Evolutionary conservation across 2,797 vertebrate species (phyloP).

Genomic region (Buceros bicornis): DNA sequence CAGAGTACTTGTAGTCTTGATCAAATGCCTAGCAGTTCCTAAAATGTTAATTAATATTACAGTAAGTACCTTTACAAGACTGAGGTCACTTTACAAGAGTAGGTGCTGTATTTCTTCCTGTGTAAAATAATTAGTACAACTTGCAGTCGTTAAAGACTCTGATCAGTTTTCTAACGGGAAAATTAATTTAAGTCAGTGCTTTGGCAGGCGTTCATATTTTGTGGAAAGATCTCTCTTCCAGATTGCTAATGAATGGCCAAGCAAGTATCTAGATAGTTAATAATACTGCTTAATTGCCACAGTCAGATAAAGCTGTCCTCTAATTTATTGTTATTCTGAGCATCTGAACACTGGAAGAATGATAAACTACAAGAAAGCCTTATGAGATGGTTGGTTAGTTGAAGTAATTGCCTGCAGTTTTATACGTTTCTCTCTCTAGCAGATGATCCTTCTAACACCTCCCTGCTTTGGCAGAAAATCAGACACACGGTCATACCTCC

Average conservation of each 20-base stretch:
- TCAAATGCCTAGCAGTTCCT: not conserved
- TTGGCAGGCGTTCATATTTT: conserved; percentile 66
- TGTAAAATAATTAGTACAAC: conserved; percentile 20
- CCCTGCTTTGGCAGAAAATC: conserved; percentile 26
- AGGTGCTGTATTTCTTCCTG: conserved; percentile 12
- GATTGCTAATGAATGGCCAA: conserved; percentile 66
- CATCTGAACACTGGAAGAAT: conserved; percentile 58
- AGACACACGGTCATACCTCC: not conserved
- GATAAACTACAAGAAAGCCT: conserved; percentile 40
- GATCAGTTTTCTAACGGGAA: conserved; percentile 49
- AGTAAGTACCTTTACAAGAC: not conserved
- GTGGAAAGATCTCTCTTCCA: conserved; percentile 57
- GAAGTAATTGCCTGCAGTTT: conserved; percentile 22
- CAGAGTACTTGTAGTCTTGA: not conserved
- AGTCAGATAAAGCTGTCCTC: conserved; percentile 55
- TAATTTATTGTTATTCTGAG: conserved; percentile 73
- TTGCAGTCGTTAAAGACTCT: conserved; percentile 31
- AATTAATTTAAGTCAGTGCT: conserved; percentile 57
- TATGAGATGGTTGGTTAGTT: not conserved
- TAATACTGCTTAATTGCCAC: conserved; percentile 73
- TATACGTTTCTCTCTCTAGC: conserved; percentile 1
- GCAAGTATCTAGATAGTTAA: conserved; percentile 65
- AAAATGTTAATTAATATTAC: not conserved
- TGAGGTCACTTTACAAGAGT: conserved; percentile 11
- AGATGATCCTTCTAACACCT: conserved; percentile 37